These are phyloP conservation scores for Pteronura brasiliensis DNA, from an alignment of 2,113 vertebrate species.

Conservation along the genomic window DNA sequence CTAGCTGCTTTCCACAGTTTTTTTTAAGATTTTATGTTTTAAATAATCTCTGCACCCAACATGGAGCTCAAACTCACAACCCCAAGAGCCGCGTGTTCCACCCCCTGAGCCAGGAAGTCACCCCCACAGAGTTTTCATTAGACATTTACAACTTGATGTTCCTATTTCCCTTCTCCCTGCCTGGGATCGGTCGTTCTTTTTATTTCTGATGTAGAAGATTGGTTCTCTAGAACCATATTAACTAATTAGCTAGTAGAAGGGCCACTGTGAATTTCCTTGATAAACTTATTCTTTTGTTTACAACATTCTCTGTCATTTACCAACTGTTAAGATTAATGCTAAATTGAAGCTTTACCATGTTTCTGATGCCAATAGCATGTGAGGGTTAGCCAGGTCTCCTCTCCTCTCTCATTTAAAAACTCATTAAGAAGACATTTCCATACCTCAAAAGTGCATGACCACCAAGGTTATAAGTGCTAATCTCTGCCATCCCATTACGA, in stretches of 20 bases:
- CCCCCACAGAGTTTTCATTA: conserved; percentile 11
- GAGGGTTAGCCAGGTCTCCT: not conserved
- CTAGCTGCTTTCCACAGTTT: not conserved
- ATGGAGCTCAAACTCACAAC: not conserved
- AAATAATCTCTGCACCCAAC: not conserved
- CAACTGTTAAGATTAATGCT: conserved; percentile 34
- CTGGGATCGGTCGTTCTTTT: not conserved
- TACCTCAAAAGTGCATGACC: conserved; percentile 36
- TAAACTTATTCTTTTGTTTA: not conserved
- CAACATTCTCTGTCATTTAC: conserved; percentile 42
- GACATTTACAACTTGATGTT: not conserved
- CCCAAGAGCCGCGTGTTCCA: not conserved
- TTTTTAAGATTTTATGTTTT: not conserved
- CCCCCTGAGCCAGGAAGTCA: not conserved
- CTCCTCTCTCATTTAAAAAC: conserved; percentile 56
- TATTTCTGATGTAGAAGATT: conserved; percentile 38
- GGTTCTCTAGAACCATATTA: conserved; percentile 61
- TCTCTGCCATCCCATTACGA: conserved; percentile 47
- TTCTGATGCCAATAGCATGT: conserved; percentile 70
- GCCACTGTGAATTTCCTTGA: not conserved
- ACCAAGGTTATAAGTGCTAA: conserved; percentile 67
- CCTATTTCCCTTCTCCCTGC: conserved; percentile 5
- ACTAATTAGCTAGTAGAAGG: conserved; percentile 56
- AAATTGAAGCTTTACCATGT: conserved; percentile 42
- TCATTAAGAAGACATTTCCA: conserved; percentile 76